Percentiles rank a stretch among this genome's conserved stretches.
phyloP scores from a whole-genome alignment of 2,113 vertebrate species.

The Strix uralensis region DNA sequence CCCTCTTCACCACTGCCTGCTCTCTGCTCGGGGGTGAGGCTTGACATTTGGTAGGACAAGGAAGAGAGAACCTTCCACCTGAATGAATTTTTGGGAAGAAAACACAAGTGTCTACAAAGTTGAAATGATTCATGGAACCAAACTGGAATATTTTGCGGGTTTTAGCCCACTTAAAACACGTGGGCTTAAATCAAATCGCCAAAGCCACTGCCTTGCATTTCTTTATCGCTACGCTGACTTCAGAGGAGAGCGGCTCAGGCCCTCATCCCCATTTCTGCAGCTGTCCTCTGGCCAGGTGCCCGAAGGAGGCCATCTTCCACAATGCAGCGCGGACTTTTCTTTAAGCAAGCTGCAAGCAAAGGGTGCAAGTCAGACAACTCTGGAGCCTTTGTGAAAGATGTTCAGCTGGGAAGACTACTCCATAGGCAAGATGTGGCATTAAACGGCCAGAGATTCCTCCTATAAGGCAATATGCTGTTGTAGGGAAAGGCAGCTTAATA shows the following conservation, averaged over 20 bases:
- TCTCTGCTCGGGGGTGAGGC: background rate
- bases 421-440: background rate
- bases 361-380: background rate
- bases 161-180: background rate
- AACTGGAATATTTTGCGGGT: accelerated
- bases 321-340: accelerated
- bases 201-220: background rate
- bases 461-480: accelerated
- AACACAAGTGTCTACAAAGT: background rate
- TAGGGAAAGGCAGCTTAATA: background rate
- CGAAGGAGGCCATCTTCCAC: background rate
- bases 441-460: background rate
- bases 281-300: too few relatives aligned
- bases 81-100: background rate
- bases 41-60: accelerated
- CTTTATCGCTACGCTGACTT: accelerated
- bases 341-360: accelerated
- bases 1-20: background rate
- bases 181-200: background rate
- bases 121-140: background rate
- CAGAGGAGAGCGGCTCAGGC: background rate
- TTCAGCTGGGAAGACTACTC: background rate
- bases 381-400: background rate
- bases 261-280: accelerated
- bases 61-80: background rate